phyloP scores from a whole-genome alignment of 2,797 vertebrate genomes.

The Crocodylus rhombifer region DNA sequence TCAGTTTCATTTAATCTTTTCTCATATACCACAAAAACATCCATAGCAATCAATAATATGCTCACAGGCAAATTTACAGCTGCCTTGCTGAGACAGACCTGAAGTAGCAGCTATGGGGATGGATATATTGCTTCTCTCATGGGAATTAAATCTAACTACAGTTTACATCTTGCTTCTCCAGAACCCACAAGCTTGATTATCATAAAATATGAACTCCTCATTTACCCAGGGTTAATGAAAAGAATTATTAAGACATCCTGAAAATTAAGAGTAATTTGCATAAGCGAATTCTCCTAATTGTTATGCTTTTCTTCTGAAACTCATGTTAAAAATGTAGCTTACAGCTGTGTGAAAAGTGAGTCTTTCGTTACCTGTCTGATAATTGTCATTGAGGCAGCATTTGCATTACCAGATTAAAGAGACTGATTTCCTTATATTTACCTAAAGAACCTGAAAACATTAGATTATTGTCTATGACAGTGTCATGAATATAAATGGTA shows the following conservation, averaged over 20 bases:
- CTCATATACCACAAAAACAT: not conserved
- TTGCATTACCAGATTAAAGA: slow-evolving; percentile 52
- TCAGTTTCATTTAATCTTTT: not conserved
- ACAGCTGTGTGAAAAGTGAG: slow-evolving; percentile 7
- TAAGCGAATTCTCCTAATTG: slow-evolving; percentile 24
- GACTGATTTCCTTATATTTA: slow-evolving; percentile 51
- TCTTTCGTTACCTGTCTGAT: slow-evolving; percentile 28
- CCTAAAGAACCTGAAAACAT: slow-evolving; percentile 47
- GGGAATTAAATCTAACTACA: not conserved
- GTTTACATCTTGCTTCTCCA: slow-evolving; percentile 13
- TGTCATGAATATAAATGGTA: slow-evolving; percentile 15
- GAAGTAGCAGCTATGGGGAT: not conserved
- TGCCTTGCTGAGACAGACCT: not conserved
- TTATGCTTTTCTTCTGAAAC: slow-evolving; percentile 49
- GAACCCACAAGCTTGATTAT: slow-evolving; percentile 14
- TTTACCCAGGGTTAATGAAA: slow-evolving; percentile 48
- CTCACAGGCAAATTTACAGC: not conserved
- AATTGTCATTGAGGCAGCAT: slow-evolving; percentile 30
- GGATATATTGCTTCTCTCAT: not conserved
- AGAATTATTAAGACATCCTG: slow-evolving; percentile 62
- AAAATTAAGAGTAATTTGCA: slow-evolving; percentile 62
- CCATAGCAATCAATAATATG: not conserved
- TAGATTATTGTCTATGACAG: slow-evolving; percentile 48
- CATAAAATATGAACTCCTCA: slow-evolving; percentile 1
- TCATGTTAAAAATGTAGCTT: slow-evolving; percentile 22